Base-by-base conservation (phyloP, 2,888 invertebrate species). In the Schizotus pectinicornis region DNA sequence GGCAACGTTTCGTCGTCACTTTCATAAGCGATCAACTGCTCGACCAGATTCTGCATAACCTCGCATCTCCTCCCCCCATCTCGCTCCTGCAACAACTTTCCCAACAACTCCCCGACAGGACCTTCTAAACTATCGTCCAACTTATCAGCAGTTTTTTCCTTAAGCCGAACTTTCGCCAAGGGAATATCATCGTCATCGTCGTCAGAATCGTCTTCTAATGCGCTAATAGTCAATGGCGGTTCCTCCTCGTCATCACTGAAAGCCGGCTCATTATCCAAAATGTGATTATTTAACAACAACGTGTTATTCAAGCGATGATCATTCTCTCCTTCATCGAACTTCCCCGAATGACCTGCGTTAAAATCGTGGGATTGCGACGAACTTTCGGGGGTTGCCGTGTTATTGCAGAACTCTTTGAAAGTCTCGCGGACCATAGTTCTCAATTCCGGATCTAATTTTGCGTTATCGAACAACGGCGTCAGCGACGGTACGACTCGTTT, bases 401-500 rank as follows among this genome's bases (percentile, higher is more conserved):
- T 38, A 32, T 48, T 62, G 74, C 92, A 93, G 79, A 97, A 97
- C 80, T 97, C 96, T 71, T 90, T 89, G 76, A 98, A 98, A 36
- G 92, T 93, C 74, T 95, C 94, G 64, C 92, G 86, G 36, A 98
- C 91, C 79, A 95, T 89, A 60, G 86, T 85, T 60, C 92, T 82
- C 64, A 95, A 80, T 77, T 95, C 95, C 65, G 89, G 84, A 78
- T 95, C 95, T 65, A 95, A 80, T 75, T 93, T 94, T 2, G 90
- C 88, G 74, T 92, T 94, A 75, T 94, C 94, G 81, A 95, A 93
- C 54, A 95, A 80, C 5, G 94, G 93, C 69, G 90, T 87, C 54
- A 95, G 81, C 63, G 92, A 91, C n/a, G 90, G 90, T 61, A 95
- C 80, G 30, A 98, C 98, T 76, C 95, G 86, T 81, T 98, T 98